These are phyloP conservation scores for Heliconius aoede DNA, from an alignment of 2,888 invertebrate species.

Conservation along the genomic window DNA sequence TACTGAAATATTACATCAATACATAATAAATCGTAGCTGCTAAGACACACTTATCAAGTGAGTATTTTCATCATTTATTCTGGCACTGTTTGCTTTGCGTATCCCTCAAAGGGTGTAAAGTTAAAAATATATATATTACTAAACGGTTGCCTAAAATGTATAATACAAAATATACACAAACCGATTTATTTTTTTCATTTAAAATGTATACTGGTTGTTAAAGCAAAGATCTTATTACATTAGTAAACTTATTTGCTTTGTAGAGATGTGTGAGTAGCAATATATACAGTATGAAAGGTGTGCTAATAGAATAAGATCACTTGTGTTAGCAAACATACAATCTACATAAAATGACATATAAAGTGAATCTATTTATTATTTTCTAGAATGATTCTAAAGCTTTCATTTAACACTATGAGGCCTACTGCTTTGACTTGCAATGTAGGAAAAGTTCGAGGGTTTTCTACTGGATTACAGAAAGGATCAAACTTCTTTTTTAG, in stretches of 20 bases:
- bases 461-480: constrained; percentile 58
- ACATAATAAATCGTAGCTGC: background rate
- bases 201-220: no score
- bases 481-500: constrained; percentile 71
- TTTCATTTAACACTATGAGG: constrained; percentile 56
- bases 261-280: no score
- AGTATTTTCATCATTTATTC: constrained; percentile 5
- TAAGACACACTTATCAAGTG: constrained; percentile 2
- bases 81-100: background rate
- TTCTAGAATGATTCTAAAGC: constrained; percentile 66
- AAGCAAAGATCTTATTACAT: no score
- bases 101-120: no score
- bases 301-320: constrained; percentile 23
- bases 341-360: constrained; percentile 26
- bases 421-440: constrained; percentile 49
- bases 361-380: constrained; percentile 37
- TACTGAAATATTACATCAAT: background rate
- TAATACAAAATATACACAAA: no score
- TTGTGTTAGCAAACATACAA: constrained; percentile 14
- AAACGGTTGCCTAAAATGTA: no score
- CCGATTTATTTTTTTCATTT: no score
- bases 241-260: background rate
- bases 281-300: background rate
- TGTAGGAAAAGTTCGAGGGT: constrained; percentile 49
- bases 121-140: no score